phyloP scores from a whole-genome alignment of 2,888 invertebrate genomes.

The Scaptomyza tumidula region DNA sequence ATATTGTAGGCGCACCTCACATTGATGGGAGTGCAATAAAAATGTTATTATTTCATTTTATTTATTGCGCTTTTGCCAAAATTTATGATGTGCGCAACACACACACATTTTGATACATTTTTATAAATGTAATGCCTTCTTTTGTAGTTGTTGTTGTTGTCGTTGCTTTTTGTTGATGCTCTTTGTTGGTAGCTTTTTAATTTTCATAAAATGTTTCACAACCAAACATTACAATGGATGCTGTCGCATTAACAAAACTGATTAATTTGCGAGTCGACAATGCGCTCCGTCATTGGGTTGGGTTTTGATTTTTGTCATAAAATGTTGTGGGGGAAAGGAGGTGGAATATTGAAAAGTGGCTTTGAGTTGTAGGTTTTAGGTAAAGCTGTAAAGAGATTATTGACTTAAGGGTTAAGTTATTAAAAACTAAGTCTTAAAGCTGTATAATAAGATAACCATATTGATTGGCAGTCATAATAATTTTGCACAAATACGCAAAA shows the following conservation, averaged over 20 bases:
- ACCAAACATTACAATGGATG: constrained; percentile 34
- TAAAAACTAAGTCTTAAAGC: not conserved
- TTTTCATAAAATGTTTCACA: constrained; percentile 60
- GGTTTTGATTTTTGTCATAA: constrained; percentile 3
- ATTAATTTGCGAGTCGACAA: constrained; percentile 59
- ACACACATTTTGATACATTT: constrained; percentile 76
- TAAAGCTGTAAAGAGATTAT: not conserved
- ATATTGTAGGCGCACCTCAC: constrained; percentile 13
- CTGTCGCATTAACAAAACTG: constrained; percentile 55
- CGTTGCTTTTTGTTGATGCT: no score
- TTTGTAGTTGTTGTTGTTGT: no score
- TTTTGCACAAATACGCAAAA: no score
- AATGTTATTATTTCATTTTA: constrained; percentile 82
- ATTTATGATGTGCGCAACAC: constrained; percentile 77
- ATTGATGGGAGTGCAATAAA: constrained; percentile 73
- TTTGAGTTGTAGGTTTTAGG: not conserved
- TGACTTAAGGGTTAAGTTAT: not conserved
- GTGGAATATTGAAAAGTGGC: not conserved
- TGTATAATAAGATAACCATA: not conserved
- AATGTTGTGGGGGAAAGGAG: not conserved
- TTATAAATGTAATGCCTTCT: constrained; percentile 51
- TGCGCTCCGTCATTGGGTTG: constrained; percentile 38
- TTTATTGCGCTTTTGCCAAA: constrained; percentile 79
- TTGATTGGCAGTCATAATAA: not conserved
- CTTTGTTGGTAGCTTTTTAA: constrained; percentile 49